Base-by-base conservation (phyloP, 2,888 invertebrate genomes). In the Macaria liturata region DNA sequence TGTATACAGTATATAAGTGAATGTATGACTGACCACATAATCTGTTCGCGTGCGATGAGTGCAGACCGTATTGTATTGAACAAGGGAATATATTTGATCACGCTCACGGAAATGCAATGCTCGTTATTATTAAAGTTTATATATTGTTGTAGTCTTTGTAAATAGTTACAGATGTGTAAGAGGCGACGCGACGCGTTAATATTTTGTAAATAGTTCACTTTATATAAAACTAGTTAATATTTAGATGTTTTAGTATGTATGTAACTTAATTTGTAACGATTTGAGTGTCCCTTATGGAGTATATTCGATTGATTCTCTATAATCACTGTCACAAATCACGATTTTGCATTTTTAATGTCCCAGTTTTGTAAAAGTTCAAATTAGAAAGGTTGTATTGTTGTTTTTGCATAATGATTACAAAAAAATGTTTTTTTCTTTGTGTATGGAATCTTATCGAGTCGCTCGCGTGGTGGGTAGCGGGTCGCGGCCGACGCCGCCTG, bases 301-400 rank as follows among this genome's bases (percentile, higher is more conserved):
- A 79, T 86, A 82, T 81, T 81, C 69, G 74, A 85, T 84, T 83
- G 83, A 84, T 85, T 86, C 76, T 86, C 75, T 84, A 80, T 76
- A 77, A 84, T 84, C 82, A 88, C 83, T 82, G 89, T 91, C 91
- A 91, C 89, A 90, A 91, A 90, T 87, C 86, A 87, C 87, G 86
- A 86, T 81, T 76, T 83, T 84, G 86, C 86, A 88, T 87, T 88
- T 87, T 81, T 67, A 52, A 80, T 67, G 67, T 77, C 75, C 81
- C 82, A 70, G 68, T 80, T 83, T 83, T 73, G 75, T 71, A 70
- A 78, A 76, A 74, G 80, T 87, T 84, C 76, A 83, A 87, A 84
- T 84, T 83, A 78, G 74, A 80, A 75, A 71, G 81, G 81, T 84
- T 88, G 81, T 85, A 80, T 71, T 68, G 78, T 80, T 81, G 76